Base-by-base conservation (phyloP, 2,113 vertebrate species). In the Pelmatolapia mariae region DNA sequence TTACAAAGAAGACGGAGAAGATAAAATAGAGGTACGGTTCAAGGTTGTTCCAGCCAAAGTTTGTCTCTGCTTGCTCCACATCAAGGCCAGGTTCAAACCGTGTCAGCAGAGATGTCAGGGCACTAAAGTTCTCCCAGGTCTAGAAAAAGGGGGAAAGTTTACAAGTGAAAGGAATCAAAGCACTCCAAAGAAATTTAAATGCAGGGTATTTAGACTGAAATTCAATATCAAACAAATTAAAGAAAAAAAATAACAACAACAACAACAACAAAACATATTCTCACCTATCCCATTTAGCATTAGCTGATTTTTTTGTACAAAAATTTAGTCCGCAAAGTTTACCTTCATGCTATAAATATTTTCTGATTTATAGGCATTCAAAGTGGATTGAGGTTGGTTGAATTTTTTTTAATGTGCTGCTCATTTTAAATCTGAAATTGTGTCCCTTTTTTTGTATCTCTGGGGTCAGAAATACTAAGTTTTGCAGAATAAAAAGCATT, bases 1-100 rank as follows among this genome's bases (percentile, higher is more conserved):
- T 98, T 22, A 98, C 97, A 45, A 99, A 99, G 95, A 98, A 95
- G 2, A 99, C 98, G 0, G 99, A 99, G 1, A 99, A 82, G 81
- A 99, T 96, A 91, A 99, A 99, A 90, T 99, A 97, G 19, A 97
- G 40, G 43, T 99, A 98, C 0, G 98, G 98, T 89, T 99, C 98
- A 63, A 99, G 96, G 91, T 99, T 98, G 93, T 98, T 99, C 98
- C 98, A 99, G 53, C 98, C 97, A 63, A 99, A 99, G 96, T 99
- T 98, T 38, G 95, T 97, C 95, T 99, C 98, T 0, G 98, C 98
- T 95, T 99, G 97, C 87, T 99, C 98, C 87, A 99, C 96, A 5
- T 99, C 98, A 86, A 99, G 95, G 89, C 96, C 93, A 2, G 99
- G 98, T 87, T 99, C 98, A 10, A 99, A 99, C 80, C 96, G 97